Conservation (phyloP, 2,888 invertebrate genomes). For the Drosophila cognata region DNA sequence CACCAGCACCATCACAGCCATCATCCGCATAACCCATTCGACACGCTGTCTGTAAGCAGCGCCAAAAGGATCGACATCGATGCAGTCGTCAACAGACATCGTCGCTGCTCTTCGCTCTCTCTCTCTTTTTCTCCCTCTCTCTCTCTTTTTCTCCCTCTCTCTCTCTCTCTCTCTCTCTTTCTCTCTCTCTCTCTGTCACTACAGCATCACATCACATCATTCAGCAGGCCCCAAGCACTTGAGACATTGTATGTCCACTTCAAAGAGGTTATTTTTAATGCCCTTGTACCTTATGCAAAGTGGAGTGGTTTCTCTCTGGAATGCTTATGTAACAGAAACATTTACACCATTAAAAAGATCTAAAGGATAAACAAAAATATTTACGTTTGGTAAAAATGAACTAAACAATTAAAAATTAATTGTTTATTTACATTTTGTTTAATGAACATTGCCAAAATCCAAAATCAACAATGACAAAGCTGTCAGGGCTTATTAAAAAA, state of each 20-base stretch:
- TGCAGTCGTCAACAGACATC: conserved; percentile 62
- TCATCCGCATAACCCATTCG: conserved; percentile 63
- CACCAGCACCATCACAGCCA: conserved; percentile 11
- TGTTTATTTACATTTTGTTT: background rate
- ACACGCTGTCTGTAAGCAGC: conserved; percentile 76
- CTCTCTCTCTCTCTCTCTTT: conserved; percentile 27
- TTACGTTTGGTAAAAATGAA: background rate
- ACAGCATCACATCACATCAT: conserved; percentile 54
- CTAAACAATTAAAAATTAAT: background rate
- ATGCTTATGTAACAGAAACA: conserved; percentile 24
- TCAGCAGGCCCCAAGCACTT: conserved; percentile 62
- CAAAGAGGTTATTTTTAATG: conserved; percentile 62
- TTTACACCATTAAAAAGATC: background rate
- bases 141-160: conserved; percentile 27
- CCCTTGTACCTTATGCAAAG: conserved; percentile 49
- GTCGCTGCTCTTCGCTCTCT: conserved; percentile 38
- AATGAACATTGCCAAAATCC: background rate
- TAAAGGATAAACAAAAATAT: background rate
- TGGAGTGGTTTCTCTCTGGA: conserved; percentile 30
- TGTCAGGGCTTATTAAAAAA: background rate
- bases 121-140: background rate
- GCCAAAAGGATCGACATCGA: conserved; percentile 71
- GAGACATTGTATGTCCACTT: conserved; percentile 73
- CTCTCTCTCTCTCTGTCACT: conserved; percentile 42
- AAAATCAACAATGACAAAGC: background rate